Conservation (phyloP, 2,113 vertebrate genomes). For the Herpetotheres cachinnans region DNA sequence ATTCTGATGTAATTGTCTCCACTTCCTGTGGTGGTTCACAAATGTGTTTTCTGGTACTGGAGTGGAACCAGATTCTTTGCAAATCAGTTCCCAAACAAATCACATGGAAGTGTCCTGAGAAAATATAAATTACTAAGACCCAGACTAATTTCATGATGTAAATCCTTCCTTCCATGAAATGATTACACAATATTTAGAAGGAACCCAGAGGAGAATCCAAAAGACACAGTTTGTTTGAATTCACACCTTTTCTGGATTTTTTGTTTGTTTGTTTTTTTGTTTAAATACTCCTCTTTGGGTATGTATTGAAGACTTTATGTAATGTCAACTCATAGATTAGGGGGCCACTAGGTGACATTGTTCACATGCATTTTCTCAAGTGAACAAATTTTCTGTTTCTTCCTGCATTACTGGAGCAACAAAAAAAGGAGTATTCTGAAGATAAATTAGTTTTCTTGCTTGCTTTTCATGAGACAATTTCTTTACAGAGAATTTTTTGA, state of each 20-base stretch:
- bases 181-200: slow-evolving; percentile 5
- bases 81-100: background rate
- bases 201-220: background rate
- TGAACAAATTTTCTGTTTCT: background rate
- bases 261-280: background rate
- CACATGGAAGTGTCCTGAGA: background rate
- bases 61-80: background rate
- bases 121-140: background rate
- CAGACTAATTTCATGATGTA: background rate
- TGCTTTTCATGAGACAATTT: background rate
- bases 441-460: background rate
- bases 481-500: background rate
- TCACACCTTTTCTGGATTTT: background rate
- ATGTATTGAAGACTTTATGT: background rate
- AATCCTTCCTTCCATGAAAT: background rate
- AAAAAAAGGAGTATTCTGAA: background rate
- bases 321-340: background rate
- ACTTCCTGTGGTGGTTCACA: background rate
- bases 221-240: background rate
- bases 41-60: background rate
- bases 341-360: background rate
- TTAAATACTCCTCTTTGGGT: background rate
- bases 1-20: background rate
- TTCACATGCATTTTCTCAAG: background rate
- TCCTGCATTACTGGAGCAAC: background rate